Evolutionary conservation across 1,140 invertebrate genomes (phyloP).

Genomic region (Apocrypta bakeri): DNA sequence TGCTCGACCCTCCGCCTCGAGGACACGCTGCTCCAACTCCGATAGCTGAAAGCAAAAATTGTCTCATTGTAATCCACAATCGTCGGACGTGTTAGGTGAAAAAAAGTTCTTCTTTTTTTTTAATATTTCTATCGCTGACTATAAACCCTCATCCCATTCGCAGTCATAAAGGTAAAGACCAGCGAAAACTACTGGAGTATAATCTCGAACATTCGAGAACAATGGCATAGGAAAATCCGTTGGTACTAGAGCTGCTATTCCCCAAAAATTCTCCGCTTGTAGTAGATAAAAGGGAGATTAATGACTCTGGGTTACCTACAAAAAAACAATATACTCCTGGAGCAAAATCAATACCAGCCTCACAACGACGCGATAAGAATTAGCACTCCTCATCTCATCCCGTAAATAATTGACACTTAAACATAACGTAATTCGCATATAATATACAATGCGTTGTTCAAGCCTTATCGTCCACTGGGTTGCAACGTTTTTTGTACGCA

Average conservation of each 20-base stretch:
- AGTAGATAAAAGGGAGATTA: background rate
- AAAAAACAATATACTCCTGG: background rate
- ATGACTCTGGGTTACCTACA: too few relatives aligned
- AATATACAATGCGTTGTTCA: background rate
- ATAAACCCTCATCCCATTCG: background rate
- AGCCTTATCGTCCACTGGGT: background rate
- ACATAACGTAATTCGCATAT: background rate
- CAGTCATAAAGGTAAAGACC: background rate
- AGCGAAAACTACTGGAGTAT: background rate
- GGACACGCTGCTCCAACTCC: constrained; percentile 91
- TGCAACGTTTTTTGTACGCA: background rate
- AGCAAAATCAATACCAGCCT: constrained; percentile 2
- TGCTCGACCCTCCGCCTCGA: constrained; percentile 91
- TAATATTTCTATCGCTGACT: too few relatives aligned
- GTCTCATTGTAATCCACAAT: background rate
- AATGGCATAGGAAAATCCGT: background rate
- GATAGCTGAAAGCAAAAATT: constrained; percentile 85
- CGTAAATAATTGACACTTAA: constrained; percentile 2
- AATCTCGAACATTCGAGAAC: background rate
- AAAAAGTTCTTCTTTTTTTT: background rate
- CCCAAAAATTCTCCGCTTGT: background rate
- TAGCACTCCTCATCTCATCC: background rate
- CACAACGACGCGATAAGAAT: background rate
- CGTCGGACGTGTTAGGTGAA: background rate
- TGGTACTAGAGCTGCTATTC: background rate